A percentile compares a stretch with the other conserved stretches of the same genome.
phyloP scores from a whole-genome alignment of 2,113 vertebrate genomes.

The Malurus alboscapulatus region DNA sequence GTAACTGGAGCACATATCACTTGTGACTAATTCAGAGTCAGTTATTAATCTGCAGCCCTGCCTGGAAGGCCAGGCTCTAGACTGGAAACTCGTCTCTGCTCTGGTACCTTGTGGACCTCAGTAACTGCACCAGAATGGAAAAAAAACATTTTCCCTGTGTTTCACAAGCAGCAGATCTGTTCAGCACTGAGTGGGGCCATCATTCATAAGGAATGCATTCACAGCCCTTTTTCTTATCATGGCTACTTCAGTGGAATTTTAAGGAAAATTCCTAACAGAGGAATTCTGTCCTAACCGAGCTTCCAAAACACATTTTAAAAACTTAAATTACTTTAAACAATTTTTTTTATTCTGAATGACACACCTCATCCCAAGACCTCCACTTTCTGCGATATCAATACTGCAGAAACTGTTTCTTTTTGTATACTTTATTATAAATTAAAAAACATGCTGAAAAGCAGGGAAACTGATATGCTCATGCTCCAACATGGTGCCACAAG shows the following conservation, averaged over 20 bases:
- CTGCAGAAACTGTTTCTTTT: background rate
- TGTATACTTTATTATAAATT: background rate
- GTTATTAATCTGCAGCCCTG: background rate
- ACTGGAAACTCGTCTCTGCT: background rate
- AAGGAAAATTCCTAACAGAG: background rate
- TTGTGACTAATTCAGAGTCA: background rate
- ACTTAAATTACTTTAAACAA: background rate
- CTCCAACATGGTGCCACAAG: background rate
- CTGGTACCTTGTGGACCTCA: background rate
- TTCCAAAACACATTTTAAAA: background rate
- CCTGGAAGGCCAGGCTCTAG: background rate
- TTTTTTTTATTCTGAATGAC: background rate
- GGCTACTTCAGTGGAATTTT: background rate
- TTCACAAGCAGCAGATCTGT: background rate
- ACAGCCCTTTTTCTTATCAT: background rate
- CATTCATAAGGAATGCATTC: background rate
- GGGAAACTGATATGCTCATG: accelerated
- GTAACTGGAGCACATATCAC: accelerated
- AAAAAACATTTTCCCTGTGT: background rate
- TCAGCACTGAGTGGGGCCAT: accelerated
- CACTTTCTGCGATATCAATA: background rate
- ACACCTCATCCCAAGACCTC: background rate
- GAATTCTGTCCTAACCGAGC: background rate
- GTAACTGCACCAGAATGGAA: background rate
- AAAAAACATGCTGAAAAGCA: background rate